Evolutionary conservation across 2,797 vertebrate genomes (phyloP), one percentile per base, ranked within the genome.

Genomic region (Buceros bicornis): DNA sequence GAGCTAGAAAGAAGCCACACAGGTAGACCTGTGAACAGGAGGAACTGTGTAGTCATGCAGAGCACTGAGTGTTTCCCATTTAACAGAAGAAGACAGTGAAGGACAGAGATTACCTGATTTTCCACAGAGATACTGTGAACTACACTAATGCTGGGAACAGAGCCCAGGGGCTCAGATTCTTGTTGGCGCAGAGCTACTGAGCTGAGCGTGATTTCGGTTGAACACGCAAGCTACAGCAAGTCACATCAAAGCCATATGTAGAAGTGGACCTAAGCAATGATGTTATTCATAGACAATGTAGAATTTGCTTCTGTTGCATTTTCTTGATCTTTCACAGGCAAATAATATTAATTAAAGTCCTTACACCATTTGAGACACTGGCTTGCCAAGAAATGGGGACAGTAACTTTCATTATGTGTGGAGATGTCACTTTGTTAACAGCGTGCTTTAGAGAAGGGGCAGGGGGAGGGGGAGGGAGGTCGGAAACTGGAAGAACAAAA

Each of bases 381-480:
- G 16, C 60, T 96, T 87, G 76, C 57, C 47, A 87, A 69, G 40
- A 93, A 97, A 91, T 42, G 66, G 57, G 51, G 37, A 87, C n/a
- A 77, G 95, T 84, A 81, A 71, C 87, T 95, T 93, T 93, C 37
- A 24, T n/a, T 73, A 67, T 84, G 72, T 40, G 22, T 51, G 13
- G 26, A 79, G 82, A 65, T 95, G 95, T 95, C 57, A 77, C 76
- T 95, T 94, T 87, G 45, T 90, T 87, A 89, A 76, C 70, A 60
- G 80, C 89, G 37, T 80, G 47, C 71, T 88, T 82, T 85, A 82
- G 67, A 82, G n/a, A 47, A 81, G 78, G 45, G 51, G 33, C 33
- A 33, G 53, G 62, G 13, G 25, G 60, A 73, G 85, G 33, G 33
- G 7, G 33, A 33, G 33, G 33, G 33, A 33, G 33, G 33, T 33